Evolutionary conservation across 2,113 vertebrate genomes (phyloP).

Genomic region (Scomber colias): DNA sequence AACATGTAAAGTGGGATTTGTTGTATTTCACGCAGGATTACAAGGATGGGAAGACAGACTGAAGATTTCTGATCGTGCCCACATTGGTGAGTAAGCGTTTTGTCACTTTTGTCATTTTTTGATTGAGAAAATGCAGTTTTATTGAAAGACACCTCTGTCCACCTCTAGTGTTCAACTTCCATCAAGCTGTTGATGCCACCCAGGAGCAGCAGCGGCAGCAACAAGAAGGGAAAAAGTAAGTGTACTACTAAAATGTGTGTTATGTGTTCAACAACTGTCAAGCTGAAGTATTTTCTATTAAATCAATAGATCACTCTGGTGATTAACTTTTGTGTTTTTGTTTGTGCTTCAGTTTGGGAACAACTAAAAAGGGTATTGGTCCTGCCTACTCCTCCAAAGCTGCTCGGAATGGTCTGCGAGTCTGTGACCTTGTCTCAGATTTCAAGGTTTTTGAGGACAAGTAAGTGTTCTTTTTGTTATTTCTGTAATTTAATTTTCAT

Average conservation of each 20-base stretch:
- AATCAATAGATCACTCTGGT: neutral
- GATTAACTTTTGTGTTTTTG: conserved; percentile 2
- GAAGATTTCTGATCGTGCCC: conserved; percentile 88
- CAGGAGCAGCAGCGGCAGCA: conserved; percentile 88
- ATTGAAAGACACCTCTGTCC: neutral
- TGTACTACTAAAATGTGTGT: neutral
- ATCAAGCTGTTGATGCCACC: conserved; percentile 86
- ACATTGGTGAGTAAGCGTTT: conserved; percentile 81
- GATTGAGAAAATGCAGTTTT: neutral
- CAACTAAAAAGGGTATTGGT: conserved; percentile 89
- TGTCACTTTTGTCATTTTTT: neutral
- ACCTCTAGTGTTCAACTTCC: conserved; percentile 87
- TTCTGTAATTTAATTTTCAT: neutral
- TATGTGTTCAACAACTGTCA: neutral
- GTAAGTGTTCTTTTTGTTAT: conserved; percentile 72
- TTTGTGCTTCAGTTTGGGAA: conserved; percentile 82
- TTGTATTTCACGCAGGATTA: conserved; percentile 73
- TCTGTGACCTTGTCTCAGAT: conserved; percentile 87
- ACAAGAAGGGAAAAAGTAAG: conserved; percentile 87
- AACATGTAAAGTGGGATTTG: neutral
- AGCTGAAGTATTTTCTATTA: neutral
- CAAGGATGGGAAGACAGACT: conserved; percentile 87
- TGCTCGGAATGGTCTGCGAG: conserved; percentile 85
- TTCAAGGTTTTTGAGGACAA: conserved; percentile 86
- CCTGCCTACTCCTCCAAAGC: conserved; percentile 90